Evolutionary conservation across 2,797 vertebrate genomes (phyloP).

Genomic region (Potorous gilbertii): DNA sequence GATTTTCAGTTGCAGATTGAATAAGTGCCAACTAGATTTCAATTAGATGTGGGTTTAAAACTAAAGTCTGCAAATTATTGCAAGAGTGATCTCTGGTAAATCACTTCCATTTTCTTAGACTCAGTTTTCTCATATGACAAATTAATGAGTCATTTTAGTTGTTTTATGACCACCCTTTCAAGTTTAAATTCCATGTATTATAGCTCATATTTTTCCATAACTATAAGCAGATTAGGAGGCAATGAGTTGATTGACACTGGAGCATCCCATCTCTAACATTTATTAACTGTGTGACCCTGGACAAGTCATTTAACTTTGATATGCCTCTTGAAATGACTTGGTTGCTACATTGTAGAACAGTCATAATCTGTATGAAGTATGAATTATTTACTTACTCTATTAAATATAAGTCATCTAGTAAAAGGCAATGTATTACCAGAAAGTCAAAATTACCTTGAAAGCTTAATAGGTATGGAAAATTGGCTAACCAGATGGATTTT

Average conservation of each 20-base stretch:
- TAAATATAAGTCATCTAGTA: not conserved
- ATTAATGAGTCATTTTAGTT: not conserved
- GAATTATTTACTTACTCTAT: not conserved
- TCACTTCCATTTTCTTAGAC: not conserved
- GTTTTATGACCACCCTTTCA: not conserved
- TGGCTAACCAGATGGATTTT: too few relatives aligned
- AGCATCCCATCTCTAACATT: not conserved
- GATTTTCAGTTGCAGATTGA: not conserved
- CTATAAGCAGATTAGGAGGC: not conserved
- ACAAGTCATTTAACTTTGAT: not conserved
- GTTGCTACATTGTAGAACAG: not conserved
- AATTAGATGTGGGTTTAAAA: not conserved
- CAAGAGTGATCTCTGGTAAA: not conserved
- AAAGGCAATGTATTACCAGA: not conserved
- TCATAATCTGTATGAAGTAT: not conserved
- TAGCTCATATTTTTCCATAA: not conserved
- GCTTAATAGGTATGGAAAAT: too few relatives aligned
- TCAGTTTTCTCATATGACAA: not conserved
- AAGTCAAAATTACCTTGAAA: not conserved
- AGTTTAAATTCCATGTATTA: not conserved
- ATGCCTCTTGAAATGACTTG: not conserved
- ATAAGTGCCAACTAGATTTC: not conserved
- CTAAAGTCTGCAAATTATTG: not conserved
- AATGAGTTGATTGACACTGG: not conserved
- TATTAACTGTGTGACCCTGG: not conserved